Evolutionary conservation across 2,888 invertebrate species (phyloP), one percentile per base, ranked within the genome.

Genomic region (Therioaphis trifolii): DNA sequence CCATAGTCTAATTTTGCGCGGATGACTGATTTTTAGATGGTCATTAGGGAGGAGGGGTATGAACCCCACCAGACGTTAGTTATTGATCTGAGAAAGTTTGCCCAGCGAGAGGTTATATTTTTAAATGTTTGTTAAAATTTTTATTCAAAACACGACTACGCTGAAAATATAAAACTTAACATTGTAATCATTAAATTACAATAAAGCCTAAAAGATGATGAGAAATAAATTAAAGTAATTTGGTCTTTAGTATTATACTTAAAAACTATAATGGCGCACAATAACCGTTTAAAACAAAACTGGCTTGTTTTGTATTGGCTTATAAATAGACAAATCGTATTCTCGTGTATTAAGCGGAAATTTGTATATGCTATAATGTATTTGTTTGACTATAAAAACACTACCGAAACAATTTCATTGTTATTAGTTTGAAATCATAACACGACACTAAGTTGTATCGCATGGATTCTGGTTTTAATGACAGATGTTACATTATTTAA

Each of bases 241-340:
- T 74, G 52, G 49, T 40, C 74, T 52, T 66, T 18, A 52, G 24
- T 52, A 35, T 49, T 63, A 49, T 40, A 24, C 58, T 11, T 7
- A n/a, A 66, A n/a, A 66, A 35, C 52, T 40, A 63, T 74, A 63
- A 74, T 61, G 58, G 35, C 35, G 49, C 15, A 52, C 63, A 74
- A 82, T 66, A 82, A 82, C 24, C 82, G 24, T 82, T 82, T 63
- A 52, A 63, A 82, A 82, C 63, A 80, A 61, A 63, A 63, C 61
- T 71, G 46, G 21, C 71, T 61, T 15, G 74, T 80, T 80, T 49
- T 29, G 35, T 61, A 80, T 61, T 61, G 61, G 71, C 46, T 69
- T 72, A 72, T 71, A 72, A 72, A 80, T 27, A 80, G 29, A 80
- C 71, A 80, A 80, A 80, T 80, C 29, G 58, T 24, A 29, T 55